phyloP scores from a whole-genome alignment of 1,140 invertebrate species.

The Orchestia grillus region DNA sequence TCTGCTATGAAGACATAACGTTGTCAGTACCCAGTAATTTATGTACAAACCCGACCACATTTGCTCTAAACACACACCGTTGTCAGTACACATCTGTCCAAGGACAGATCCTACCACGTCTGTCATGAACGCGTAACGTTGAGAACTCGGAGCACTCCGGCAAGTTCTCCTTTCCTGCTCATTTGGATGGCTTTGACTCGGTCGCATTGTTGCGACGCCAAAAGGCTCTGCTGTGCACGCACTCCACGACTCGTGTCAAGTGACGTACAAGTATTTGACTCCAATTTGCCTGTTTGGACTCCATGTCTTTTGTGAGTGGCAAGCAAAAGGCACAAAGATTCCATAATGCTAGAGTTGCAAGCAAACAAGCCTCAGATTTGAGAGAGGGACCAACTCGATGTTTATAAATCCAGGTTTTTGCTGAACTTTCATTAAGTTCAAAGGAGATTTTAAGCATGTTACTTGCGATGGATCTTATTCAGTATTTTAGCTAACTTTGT shows the following conservation, averaged over 20 bases:
- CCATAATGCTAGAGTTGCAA: conserved; percentile 10
- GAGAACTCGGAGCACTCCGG: background rate
- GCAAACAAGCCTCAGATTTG: background rate
- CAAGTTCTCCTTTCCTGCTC: background rate
- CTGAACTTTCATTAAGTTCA: background rate
- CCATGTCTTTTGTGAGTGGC: conserved; percentile 41
- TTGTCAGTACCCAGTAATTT: background rate
- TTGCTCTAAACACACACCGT: background rate
- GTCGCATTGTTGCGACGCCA: conserved; percentile 46
- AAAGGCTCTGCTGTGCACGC: conserved; percentile 13
- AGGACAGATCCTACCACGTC: background rate
- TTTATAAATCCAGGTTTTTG: background rate
- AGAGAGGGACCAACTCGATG: background rate
- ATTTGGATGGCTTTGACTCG: conserved; percentile 19
- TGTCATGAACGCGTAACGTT: background rate
- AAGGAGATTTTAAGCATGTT: background rate
- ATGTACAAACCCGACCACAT: background rate
- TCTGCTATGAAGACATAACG: background rate
- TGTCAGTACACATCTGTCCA: background rate
- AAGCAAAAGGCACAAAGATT: conserved; percentile 41
- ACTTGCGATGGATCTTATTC: no score
- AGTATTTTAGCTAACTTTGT: no score
- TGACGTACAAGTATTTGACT: conserved; percentile 46
- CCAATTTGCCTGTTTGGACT: conserved; percentile 52
- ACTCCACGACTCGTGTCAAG: conserved; percentile 12